Percentiles rank a stretch among this genome's conserved stretches.
Conservation (phyloP, 53 echinoderm and acorn worm species). For the Echinarachnius parma region DNA sequence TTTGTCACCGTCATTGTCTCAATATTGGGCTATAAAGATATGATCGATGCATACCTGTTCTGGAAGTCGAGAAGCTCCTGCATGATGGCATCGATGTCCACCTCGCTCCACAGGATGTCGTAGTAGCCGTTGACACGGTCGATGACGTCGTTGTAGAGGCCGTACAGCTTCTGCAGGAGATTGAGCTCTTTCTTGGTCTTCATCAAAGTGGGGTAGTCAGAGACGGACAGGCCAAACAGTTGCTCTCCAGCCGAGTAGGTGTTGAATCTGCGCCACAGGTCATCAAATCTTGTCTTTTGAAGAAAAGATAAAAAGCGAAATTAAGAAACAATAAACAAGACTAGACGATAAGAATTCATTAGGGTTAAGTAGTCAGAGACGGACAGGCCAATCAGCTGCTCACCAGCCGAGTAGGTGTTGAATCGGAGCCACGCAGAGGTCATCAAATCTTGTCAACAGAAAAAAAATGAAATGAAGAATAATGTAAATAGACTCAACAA, state of each 20-base stretch:
- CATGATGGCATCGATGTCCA: constrained; percentile 91
- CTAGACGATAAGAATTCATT: no score
- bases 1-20: no score
- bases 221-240: constrained; percentile 84
- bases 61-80: constrained; percentile 90
- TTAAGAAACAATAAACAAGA: no score
- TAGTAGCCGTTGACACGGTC: constrained; percentile 98
- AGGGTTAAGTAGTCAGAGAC: constrained; percentile 84
- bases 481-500: no score
- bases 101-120: constrained; percentile 95
- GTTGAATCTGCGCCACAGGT: constrained; percentile 83
- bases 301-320: no score
- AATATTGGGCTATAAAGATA: no score
- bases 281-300: constrained; percentile 85
- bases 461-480: no score
- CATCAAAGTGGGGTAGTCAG: constrained; percentile 81
- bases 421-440: constrained; percentile 85
- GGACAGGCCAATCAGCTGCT: constrained; percentile 89
- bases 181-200: constrained; percentile 98
- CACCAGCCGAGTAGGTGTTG: constrained; percentile 94
- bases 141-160: constrained; percentile 93
- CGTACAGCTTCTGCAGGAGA: constrained; percentile 89
- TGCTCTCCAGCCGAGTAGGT: constrained; percentile 98
- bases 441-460: constrained; percentile 83
- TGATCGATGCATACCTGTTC: constrained; percentile 64